Evolutionary conservation across 2,888 invertebrate genomes (phyloP), one percentile per base, ranked within the genome.

Genomic region (Tupiocoris notatus): DNA sequence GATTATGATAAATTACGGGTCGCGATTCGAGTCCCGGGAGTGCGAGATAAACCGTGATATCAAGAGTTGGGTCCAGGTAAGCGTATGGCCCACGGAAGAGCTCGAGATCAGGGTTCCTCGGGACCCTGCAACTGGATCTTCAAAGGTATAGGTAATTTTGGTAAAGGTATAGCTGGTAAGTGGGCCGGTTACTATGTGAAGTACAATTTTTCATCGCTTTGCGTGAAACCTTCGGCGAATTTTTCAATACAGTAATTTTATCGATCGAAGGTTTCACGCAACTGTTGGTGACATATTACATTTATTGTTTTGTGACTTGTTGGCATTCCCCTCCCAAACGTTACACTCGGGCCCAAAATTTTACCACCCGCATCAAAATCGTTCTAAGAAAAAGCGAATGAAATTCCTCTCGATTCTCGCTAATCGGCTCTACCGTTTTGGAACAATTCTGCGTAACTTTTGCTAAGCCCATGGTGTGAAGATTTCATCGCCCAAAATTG

Each of bases 101-200:
- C 20, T n/a, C 22, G 17, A 6, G 1, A 1, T 65, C 18, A 25
- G 12, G 25, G 23, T 65, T 65, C 54, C 39, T 17, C 18, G 16
- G 16, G 57, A 57, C 57, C 12, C 56, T 6, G 16, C 70, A 20
- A n/a, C n/a, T 61, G 1, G 70, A 70, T 9, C 70, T 70, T 70
- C 70, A 24, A 61, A 59, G 70, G 70, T 70, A 70, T 70, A 23
- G 70, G 70, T 70, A 70, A 70, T 70, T 70, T n/a, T 70, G 58
- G 70, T 58, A 59, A 70, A 59, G 70, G 70, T 70, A 59, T 18
- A 17, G 17, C 67, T 39, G 70, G 70, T 70, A 70, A 70, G 70
- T 70, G 61, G 17, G 23, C 25, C 12, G 59, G n/a, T 24, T 56
- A 59, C 21, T 70, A 59, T 70, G 70, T 70, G 70, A 70, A 70